Evolutionary conservation across 2,113 vertebrate genomes (phyloP).

Genomic region (Thamnaconus septentrionalis): DNA sequence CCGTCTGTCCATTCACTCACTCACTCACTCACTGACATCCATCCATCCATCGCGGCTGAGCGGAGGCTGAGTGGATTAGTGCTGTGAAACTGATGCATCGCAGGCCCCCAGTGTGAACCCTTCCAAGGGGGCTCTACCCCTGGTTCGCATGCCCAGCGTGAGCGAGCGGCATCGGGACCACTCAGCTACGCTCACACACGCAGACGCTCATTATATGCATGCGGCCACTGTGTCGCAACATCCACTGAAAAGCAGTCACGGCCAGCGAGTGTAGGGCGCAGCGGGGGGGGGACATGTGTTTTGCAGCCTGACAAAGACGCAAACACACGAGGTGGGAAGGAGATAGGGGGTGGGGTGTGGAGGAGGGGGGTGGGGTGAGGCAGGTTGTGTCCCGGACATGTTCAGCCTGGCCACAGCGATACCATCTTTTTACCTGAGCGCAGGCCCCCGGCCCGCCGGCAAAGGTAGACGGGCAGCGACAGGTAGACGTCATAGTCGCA

Average conservation of each 20-base stretch:
- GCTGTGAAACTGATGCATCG: slow-evolving; percentile 34
- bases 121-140: slow-evolving; percentile 19
- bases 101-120: slow-evolving; percentile 36
- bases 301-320: slow-evolving; percentile 18
- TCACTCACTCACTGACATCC: slow-evolving; percentile 10
- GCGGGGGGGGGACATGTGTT: slow-evolving; percentile 1
- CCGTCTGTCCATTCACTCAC: too few species aligned
- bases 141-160: slow-evolving; percentile 30
- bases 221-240: slow-evolving; percentile 48
- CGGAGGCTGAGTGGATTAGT: slow-evolving; percentile 45
- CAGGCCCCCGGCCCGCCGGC: slow-evolving; percentile 80
- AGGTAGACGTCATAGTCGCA: slow-evolving; percentile 84
- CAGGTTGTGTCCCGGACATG: slow-evolving; percentile 53
- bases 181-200: slow-evolving; percentile 23
- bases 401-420: slow-evolving; percentile 44
- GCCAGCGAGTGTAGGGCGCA: slow-evolving; percentile 3
- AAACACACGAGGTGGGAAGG: too few species aligned
- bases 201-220: slow-evolving; percentile 49
- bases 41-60: slow-evolving; percentile 38
- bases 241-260: slow-evolving; percentile 40
- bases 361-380: slow-evolving; percentile 54
- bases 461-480: slow-evolving; percentile 81
- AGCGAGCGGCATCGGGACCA: slow-evolving; percentile 17
- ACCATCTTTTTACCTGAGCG: slow-evolving; percentile 78
- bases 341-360: neutral